Base-by-base conservation (phyloP, 2,888 invertebrate genomes). In the Phasia obesa region DNA sequence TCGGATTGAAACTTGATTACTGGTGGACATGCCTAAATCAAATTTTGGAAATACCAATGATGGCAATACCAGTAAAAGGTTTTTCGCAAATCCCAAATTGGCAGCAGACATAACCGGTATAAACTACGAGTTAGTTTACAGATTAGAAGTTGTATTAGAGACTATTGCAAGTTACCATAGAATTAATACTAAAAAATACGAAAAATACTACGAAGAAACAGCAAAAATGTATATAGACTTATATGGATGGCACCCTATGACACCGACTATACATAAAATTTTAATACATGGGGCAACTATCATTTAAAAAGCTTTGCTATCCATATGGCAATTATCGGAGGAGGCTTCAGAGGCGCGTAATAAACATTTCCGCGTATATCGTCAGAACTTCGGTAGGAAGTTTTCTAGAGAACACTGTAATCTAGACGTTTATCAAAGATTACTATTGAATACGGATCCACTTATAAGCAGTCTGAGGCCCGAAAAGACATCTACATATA, bases 21-120 rank as follows among this genome's bases (percentile, higher is more conserved):
- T 51, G 51, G 51, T 51, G 19, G 23, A 51, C 21, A 23, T 51
- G 51, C 51, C 51, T 13, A 51, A 51, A 51, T 23, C 21, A 51
- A 51, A 23, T 47, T 47, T 47, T 15, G 44, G 38, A 38, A 38
- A 38, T 38, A 38, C 38, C 38, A 38, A 38, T 38, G 13, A 38
- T 38, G 38, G 38, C 7, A 38, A 5, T 15, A 38, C 7, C 11
- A 38, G 38, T 38, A 38, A 3, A 38, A 2, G 5, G 2, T 47
- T 47, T 17, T 27, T 27, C 27, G 27, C 6, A 27, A 27, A 27
- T 27, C 27, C 27, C 27, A 3, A 27, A 27, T 27, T 27, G 17
- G 2, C 44, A 2, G 5, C 17, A 47, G 2, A 17, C 5, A 11
- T 17, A 11, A 47, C 17, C 5, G 17, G 17, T 11, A 44, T 44